Conservation (phyloP, 2,113 vertebrate species). For the Hippocampus barbouri region DNA sequence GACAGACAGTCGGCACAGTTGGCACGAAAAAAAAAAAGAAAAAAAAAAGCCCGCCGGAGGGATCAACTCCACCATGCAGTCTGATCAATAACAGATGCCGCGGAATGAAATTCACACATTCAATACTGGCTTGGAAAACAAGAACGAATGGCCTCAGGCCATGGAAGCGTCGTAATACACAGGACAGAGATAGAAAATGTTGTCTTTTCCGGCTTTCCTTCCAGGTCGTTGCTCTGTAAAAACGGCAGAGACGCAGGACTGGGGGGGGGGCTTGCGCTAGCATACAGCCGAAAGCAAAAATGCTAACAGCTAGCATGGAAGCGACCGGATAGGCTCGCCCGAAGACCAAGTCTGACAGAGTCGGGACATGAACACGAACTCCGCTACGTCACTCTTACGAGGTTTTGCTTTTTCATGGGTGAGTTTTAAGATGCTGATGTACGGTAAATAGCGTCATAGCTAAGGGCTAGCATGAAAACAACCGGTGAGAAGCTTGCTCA, state of each 20-base stretch:
- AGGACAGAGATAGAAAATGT: not conserved
- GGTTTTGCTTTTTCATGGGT: too few species aligned
- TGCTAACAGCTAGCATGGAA: too few species aligned
- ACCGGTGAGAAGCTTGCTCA: too few species aligned
- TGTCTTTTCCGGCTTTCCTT: not conserved
- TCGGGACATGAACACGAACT: too few species aligned
- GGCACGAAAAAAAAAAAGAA: not conserved
- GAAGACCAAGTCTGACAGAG: too few species aligned
- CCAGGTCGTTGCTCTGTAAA: not conserved
- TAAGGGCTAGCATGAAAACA: too few species aligned
- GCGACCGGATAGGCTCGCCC: too few species aligned
- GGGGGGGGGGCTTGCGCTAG: not conserved
- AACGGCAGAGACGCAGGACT: not conserved
- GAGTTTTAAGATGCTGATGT: too few species aligned
- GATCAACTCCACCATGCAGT: conserved; percentile 25
- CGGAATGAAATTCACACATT: conserved; percentile 56
- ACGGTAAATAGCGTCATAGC: too few species aligned
- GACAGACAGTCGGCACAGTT: not conserved
- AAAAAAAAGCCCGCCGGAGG: not conserved
- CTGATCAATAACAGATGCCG: conserved; percentile 55
- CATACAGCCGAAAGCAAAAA: not conserved
- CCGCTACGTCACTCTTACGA: too few species aligned
- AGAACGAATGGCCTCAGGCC: conserved; percentile 33
- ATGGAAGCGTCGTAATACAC: not conserved
- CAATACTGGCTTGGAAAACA: conserved; percentile 35